phyloP scores from a whole-genome alignment of 2,113 vertebrate genomes.

The Calyptommatus sinebrachiatus region DNA sequence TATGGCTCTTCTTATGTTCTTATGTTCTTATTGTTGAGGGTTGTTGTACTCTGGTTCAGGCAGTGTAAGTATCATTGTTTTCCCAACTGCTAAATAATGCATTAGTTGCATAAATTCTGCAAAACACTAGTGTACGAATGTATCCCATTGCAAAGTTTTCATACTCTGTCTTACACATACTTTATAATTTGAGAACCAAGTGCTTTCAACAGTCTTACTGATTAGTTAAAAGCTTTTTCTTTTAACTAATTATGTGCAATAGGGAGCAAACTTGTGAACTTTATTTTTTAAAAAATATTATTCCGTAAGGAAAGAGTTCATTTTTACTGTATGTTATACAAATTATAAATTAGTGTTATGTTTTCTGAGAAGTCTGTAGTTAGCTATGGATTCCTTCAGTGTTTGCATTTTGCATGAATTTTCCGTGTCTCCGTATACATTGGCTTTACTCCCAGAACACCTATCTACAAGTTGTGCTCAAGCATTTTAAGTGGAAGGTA shows the following conservation, averaged over 20 bases:
- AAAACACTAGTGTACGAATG: no score
- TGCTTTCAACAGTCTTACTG: background rate
- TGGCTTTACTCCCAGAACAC: slow-evolving; percentile 47
- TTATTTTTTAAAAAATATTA: background rate
- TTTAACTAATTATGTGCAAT: background rate
- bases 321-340: background rate
- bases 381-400: slow-evolving; percentile 23
- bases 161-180: no score
- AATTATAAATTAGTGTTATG: fast-evolving
- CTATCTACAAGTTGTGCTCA: slow-evolving; percentile 28
- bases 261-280: background rate
- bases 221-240: background rate
- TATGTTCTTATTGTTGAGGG: no score
- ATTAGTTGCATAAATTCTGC: no score
- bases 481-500: slow-evolving; percentile 36
- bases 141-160: no score
- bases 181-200: background rate
- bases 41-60: no score
- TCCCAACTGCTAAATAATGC: no score
- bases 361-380: background rate
- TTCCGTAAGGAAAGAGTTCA: slow-evolving; percentile 2
- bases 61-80: no score
- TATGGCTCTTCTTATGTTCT: no score
- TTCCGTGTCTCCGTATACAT: slow-evolving; percentile 8
- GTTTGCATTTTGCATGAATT: slow-evolving; percentile 23